These are phyloP conservation scores for Drosophila planitibia DNA, from an alignment of 2,888 invertebrate species.

Conservation along the genomic window DNA sequence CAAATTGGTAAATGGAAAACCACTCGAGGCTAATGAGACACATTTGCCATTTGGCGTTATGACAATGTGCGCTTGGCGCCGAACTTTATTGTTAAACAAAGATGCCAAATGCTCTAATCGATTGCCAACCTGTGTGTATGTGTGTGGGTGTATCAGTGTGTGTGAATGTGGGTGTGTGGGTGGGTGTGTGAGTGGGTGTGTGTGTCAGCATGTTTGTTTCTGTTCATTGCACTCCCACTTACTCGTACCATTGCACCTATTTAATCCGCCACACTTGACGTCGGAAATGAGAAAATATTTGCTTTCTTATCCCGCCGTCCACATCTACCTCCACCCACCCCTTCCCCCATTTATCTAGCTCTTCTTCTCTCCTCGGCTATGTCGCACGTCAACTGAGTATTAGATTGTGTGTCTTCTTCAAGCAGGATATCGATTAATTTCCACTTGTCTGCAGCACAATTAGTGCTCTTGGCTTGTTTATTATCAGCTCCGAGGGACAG, in stretches of 20 bases:
- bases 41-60: constrained; percentile 38
- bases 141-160: neutral
- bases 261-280: constrained; percentile 55
- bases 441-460: constrained; percentile 75
- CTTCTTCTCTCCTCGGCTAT: neutral
- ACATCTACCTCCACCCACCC: neutral
- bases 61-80: constrained; percentile 63
- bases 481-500: constrained; percentile 44
- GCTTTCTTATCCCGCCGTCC: constrained; percentile 33
- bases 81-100: constrained; percentile 65
- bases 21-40: constrained; percentile 60
- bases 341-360: too few species aligned
- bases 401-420: constrained; percentile 51
- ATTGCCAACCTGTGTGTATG: constrained; percentile 20
- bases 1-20: constrained; percentile 42
- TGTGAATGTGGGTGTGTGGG: too few species aligned
- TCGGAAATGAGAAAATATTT: constrained; percentile 75
- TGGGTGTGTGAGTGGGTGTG: constrained; percentile 1
- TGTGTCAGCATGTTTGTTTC: constrained; percentile 21
- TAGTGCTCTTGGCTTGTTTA: constrained; percentile 73
- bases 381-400: constrained; percentile 41
- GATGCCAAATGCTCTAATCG: constrained; percentile 59
- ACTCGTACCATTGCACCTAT: constrained; percentile 28
- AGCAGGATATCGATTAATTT: constrained; percentile 80
- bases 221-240: constrained; percentile 50